A percentile compares a stretch with the other conserved stretches of the same genome.
Conservation (phyloP, 2,888 invertebrate genomes). For the Gastracanthus pulcherrimus region DNA sequence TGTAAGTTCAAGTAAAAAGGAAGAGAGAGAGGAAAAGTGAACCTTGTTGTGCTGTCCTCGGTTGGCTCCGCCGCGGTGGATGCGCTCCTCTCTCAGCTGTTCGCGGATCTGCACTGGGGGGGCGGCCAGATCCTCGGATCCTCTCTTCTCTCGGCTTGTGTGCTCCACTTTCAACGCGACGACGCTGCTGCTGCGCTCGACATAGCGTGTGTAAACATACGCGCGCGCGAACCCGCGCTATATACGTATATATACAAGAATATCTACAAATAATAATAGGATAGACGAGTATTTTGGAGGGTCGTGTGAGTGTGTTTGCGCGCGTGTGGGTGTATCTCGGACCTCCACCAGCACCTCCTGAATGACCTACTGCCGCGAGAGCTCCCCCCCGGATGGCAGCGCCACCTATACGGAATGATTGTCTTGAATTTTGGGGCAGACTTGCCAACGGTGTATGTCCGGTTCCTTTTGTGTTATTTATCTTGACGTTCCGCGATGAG, state of each 20-base stretch:
- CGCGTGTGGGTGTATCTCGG: slow-evolving; percentile 5
- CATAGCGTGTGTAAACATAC: slow-evolving; percentile 49
- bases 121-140: slow-evolving; percentile 36
- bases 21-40: no score
- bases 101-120: slow-evolving; percentile 13
- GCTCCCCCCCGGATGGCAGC: neutral
- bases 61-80: neutral
- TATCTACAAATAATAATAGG: slow-evolving; percentile 52
- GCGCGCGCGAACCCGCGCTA: neutral
- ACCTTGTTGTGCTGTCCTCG: neutral
- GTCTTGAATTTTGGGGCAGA: neutral
- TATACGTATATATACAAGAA: slow-evolving; percentile 17
- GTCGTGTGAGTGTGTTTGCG: neutral
- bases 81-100: neutral
- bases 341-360: neutral
- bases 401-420: slow-evolving; percentile 27
- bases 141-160: neutral
- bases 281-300: slow-evolving; percentile 37
- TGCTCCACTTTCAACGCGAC: slow-evolving; percentile 28
- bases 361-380: neutral
- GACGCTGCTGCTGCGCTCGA: neutral
- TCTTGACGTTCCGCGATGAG: neutral
- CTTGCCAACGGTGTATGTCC: neutral
- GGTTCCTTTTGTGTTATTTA: neutral
- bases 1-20: neutral